Conservation (phyloP, 2,797 vertebrate genomes). For the Coranthus polyacanthus region DNA sequence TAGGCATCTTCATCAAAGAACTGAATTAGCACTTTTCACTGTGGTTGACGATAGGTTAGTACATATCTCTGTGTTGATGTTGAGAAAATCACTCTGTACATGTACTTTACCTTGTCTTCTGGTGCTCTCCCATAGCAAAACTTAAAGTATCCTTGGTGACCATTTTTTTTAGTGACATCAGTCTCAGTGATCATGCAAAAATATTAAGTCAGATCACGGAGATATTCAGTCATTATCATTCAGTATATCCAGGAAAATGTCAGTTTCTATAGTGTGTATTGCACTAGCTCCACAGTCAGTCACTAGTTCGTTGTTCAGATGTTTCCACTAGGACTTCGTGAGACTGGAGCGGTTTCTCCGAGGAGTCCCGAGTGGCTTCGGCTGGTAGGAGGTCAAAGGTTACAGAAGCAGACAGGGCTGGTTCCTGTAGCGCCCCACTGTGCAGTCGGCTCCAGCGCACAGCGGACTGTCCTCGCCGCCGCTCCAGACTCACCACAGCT, state of each 20-base stretch:
- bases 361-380: constrained; percentile 37
- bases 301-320: constrained; percentile 43
- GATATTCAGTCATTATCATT: constrained; percentile 19
- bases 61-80: constrained; percentile 61
- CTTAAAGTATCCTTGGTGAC: constrained; percentile 28
- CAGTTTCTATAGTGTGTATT: constrained; percentile 24
- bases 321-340: constrained; percentile 38
- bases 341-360: constrained; percentile 28
- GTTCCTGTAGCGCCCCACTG: constrained; percentile 69
- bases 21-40: constrained; percentile 54
- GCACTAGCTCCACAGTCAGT: constrained; percentile 39
- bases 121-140: constrained; percentile 63
- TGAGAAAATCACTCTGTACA: constrained; percentile 32
- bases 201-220: constrained; percentile 31
- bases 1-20: constrained; percentile 34
- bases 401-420: constrained; percentile 70
- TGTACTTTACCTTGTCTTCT: constrained; percentile 51
- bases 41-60: constrained; percentile 56
- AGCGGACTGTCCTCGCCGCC: constrained; percentile 21
- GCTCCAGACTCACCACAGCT: constrained; percentile 44
- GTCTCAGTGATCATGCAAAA: constrained; percentile 31
- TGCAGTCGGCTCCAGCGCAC: constrained; percentile 47
- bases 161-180: constrained; percentile 26
- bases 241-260: constrained; percentile 16
- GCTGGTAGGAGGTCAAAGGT: constrained; percentile 51